Base-by-base conservation (phyloP, 2,888 invertebrate species). In the Tetropium fuscum region DNA sequence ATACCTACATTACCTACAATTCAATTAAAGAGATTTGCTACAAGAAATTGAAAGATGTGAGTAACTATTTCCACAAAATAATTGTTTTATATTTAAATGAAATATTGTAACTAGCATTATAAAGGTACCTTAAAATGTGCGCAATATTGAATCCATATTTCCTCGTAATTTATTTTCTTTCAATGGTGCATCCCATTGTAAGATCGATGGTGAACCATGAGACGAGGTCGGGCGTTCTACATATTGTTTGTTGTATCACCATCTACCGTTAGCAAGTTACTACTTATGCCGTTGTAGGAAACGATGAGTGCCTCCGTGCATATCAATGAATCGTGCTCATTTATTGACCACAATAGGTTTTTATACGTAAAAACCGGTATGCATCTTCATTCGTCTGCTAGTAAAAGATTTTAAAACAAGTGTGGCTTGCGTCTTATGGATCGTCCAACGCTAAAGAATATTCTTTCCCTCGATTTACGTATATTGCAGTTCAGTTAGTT, bases 301-400 rank as follows among this genome's bases (percentile, higher is more conserved):
- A 18, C 51, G 51, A 38, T 36, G 16, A n/a, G 27, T 40, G 40
- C 51, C 38, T 51, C 27, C n/a, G n/a, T n/a, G n/a, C n/a, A n/a
- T n/a, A n/a, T n/a, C 27, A 51, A 51, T 51, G 27, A 27, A 40
- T 16, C 22, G 1, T 10, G 4, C 8, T 15, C 8, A 16, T 16
- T 44, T 44, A 44, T n/a, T 25, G 44, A 27, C 30, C 5, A 44
- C 2, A 7, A 16, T 15, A 7, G 13, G 4, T 8, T 44, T 16
- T 30, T 27, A 27, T 3, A 27, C n/a, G 25, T 43, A 16, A 18
- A 45, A 30, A 45, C 49, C 10, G 40, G 16, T 40, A 40, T 51
- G 16, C 11, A 48, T 36, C n/a, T n/a, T 30, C 47, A 22, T 18
- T 18, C n/a, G n/a, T n/a, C n/a, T n/a, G n/a, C n/a, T n/a, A n/a